Evolutionary conservation across 1,140 invertebrate genomes (phyloP).

Genomic region (Calephelis nemesis): DNA sequence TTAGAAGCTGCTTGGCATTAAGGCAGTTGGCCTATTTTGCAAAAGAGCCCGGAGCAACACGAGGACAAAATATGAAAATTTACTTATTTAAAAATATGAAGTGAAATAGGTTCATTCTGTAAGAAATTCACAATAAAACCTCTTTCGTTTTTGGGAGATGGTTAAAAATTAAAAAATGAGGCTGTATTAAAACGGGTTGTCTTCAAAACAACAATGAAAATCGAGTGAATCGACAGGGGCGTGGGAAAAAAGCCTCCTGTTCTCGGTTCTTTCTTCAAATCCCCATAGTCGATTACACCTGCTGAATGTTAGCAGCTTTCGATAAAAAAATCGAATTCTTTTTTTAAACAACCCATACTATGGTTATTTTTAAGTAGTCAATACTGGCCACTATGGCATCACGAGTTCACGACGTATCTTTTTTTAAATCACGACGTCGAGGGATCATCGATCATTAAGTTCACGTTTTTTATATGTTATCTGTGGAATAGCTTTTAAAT

Average conservation of each 20-base stretch:
- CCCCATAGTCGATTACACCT: slow-evolving; percentile 74
- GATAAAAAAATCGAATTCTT: slow-evolving; percentile 59
- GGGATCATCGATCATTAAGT: slow-evolving; percentile 12
- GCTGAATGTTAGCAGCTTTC: slow-evolving; percentile 74
- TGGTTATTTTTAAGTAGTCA: slow-evolving; percentile 68
- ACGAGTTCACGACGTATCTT: slow-evolving; percentile 42
- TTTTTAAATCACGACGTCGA: slow-evolving; percentile 44
- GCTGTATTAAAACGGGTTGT: slow-evolving; percentile 33
- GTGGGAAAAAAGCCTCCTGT: slow-evolving; percentile 77
- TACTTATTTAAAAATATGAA: too few relatives aligned
- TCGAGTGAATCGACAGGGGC: slow-evolving; percentile 46
- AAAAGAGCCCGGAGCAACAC: too few relatives aligned
- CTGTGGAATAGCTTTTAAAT: slow-evolving; percentile 14
- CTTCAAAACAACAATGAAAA: slow-evolving; percentile 52
- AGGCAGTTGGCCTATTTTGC: too few relatives aligned
- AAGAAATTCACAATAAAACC: too few relatives aligned
- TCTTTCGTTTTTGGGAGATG: too few relatives aligned
- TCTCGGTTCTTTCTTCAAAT: slow-evolving; percentile 67
- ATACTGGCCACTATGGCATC: slow-evolving; percentile 68
- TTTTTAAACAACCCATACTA: slow-evolving; percentile 22
- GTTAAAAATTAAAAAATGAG: not conserved
- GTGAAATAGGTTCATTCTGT: too few relatives aligned
- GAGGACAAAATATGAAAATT: too few relatives aligned
- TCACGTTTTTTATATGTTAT: slow-evolving; percentile 15
- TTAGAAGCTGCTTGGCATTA: too few relatives aligned